Conservation (phyloP, 2,888 invertebrate species). For the Galerucella pusilla region DNA sequence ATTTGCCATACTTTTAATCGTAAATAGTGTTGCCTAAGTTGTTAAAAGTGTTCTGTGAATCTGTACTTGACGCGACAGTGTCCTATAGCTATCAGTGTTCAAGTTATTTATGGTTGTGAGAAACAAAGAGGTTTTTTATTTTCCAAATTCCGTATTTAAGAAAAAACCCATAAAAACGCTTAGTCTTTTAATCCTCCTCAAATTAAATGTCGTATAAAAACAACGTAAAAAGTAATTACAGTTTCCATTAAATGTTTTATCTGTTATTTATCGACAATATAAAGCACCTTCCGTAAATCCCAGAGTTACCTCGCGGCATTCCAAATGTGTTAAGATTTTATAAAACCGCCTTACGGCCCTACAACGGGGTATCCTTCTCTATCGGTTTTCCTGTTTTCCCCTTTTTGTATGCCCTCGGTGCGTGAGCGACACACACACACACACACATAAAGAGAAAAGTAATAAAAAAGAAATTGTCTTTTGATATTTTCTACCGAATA, state of each 20-base stretch:
- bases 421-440: slow-evolving; percentile 38
- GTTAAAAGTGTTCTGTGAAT: too few relatives aligned
- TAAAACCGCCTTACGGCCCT: slow-evolving; percentile 32
- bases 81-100: too few relatives aligned
- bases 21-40: too few relatives aligned
- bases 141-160: not conserved
- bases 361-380: slow-evolving; percentile 15
- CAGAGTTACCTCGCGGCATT: slow-evolving; percentile 21
- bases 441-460: slow-evolving; percentile 50
- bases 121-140: not conserved
- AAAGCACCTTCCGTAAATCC: slow-evolving; percentile 32
- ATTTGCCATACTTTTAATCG: too few relatives aligned
- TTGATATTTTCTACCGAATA: slow-evolving; percentile 53
- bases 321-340: slow-evolving; percentile 36
- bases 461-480: slow-evolving; percentile 53
- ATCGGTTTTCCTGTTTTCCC: slow-evolving; percentile 35
- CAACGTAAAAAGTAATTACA: slow-evolving; percentile 31
- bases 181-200: not conserved
- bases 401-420: slow-evolving; percentile 48
- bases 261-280: slow-evolving; percentile 30
- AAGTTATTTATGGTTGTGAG: too few relatives aligned
- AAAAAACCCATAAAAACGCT: not conserved
- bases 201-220: slow-evolving; percentile 19
- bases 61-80: too few relatives aligned
- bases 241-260: slow-evolving; percentile 33